Conservation (phyloP, 2,113 vertebrate species). For the Melozone crissalis region DNA sequence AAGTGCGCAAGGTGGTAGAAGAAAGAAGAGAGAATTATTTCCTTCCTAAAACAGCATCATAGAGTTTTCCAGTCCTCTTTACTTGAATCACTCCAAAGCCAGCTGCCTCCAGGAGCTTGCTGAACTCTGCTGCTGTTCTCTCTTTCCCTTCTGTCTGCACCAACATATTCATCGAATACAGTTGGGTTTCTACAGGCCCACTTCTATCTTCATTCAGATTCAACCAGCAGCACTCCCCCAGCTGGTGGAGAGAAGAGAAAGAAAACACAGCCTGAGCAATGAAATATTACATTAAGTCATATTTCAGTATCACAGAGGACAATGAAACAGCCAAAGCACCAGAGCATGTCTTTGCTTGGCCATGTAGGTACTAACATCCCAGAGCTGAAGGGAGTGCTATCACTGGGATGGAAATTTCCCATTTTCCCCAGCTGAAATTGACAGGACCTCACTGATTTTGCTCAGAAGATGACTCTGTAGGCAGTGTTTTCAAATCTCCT, state of each 20-base stretch:
- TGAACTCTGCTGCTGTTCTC: slow-evolving; percentile 75
- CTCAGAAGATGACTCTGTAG: not conserved
- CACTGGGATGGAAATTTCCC: not conserved
- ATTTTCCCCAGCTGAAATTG: not conserved
- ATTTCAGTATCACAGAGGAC: not conserved
- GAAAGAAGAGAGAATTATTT: slow-evolving; percentile 47
- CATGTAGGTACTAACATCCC: fast-evolving
- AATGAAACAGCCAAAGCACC: not conserved
- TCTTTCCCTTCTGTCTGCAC: slow-evolving; percentile 88
- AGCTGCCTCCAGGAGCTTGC: slow-evolving; percentile 71
- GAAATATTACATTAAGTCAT: fast-evolving
- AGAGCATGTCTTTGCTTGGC: not conserved
- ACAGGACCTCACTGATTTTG: not conserved
- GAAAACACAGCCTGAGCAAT: not conserved
- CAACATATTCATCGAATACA: slow-evolving; percentile 88
- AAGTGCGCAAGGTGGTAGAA: not conserved
- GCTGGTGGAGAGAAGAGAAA: slow-evolving; percentile 60
- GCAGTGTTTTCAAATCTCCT: not conserved
- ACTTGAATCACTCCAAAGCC: slow-evolving; percentile 77
- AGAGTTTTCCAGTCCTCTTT: slow-evolving; percentile 78
- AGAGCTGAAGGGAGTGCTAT: not conserved
- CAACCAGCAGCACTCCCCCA: slow-evolving; percentile 80
- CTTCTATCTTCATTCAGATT: slow-evolving; percentile 82
- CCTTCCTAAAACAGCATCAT: slow-evolving; percentile 80
- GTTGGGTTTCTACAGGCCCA: slow-evolving; percentile 79